These are phyloP conservation scores for Copidosoma floridanum DNA, from an alignment of 1,140 invertebrate species.

Conservation along the genomic window DNA sequence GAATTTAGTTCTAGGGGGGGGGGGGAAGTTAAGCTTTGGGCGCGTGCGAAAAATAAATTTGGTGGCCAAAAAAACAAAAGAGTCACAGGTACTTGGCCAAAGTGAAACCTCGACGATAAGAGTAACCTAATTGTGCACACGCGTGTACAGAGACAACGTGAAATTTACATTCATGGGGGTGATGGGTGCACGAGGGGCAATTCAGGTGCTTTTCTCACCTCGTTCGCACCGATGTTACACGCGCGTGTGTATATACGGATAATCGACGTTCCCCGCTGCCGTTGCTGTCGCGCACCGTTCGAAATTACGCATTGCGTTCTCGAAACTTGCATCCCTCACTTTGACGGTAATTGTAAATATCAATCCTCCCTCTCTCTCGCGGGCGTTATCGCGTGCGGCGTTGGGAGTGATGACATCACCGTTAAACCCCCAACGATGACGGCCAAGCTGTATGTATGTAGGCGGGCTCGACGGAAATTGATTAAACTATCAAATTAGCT, in stretches of 20 bases:
- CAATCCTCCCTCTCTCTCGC: conserved; percentile 55
- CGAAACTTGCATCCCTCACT: conserved; percentile 56
- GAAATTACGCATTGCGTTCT: conserved; percentile 39
- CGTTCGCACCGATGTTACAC: background rate
- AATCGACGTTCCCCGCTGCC: background rate
- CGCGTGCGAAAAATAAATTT: too few relatives aligned
- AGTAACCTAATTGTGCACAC: background rate
- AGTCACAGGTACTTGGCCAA: too few relatives aligned
- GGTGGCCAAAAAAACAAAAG: too few relatives aligned
- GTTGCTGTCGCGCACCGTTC: conserved; percentile 32
- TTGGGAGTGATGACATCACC: conserved; percentile 58
- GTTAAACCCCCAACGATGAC: conserved; percentile 58
- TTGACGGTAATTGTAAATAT: too few relatives aligned
- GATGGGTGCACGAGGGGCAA: conserved; percentile 8
- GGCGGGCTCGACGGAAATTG: too few relatives aligned
- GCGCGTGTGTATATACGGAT: background rate
- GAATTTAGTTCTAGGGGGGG: too few relatives aligned
- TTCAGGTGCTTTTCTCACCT: too few relatives aligned
- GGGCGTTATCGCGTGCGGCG: conserved; percentile 51
- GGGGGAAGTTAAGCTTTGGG: too few relatives aligned
- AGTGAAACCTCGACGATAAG: too few relatives aligned
- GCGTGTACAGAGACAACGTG: conserved; percentile 7
- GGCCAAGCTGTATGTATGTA: too few relatives aligned
- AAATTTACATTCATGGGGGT: too few relatives aligned
- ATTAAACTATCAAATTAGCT: conserved; percentile 60